Evolutionary conservation across 2,113 vertebrate species (phyloP).

Genomic region (Burhinus oedicnemus): DNA sequence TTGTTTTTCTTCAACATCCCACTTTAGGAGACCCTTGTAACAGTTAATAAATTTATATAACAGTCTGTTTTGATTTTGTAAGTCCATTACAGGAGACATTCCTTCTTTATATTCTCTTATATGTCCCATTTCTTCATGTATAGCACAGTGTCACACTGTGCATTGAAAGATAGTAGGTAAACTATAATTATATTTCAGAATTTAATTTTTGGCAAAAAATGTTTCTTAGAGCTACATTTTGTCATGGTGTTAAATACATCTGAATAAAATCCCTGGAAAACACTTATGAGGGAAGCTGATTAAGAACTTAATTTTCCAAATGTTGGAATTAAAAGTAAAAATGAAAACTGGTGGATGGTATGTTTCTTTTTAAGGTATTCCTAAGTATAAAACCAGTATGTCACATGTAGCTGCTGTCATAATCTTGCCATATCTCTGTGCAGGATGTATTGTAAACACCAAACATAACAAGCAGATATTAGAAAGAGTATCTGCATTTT

Average conservation of each 20-base stretch:
- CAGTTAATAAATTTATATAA: neutral
- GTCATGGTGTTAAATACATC: neutral
- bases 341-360: neutral
- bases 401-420: neutral
- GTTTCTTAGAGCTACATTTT: neutral
- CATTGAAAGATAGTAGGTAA: conserved; percentile 11
- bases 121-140: neutral
- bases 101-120: neutral
- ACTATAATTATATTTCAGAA: conserved; percentile 11
- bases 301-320: conserved; percentile 29
- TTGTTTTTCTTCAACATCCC: neutral
- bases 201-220: neutral
- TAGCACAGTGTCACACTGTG: neutral
- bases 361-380: neutral
- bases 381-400: neutral
- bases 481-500: neutral
- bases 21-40: neutral
- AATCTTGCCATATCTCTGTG: neutral
- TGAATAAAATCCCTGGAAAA: neutral
- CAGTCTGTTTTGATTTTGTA: conserved; percentile 2
- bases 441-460: neutral
- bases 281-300: neutral
- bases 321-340: neutral
- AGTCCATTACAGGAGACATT: conserved; percentile 23
- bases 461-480: neutral